Evolutionary conservation across 2,888 invertebrate species (phyloP).

Genomic region (Priocnemis perturbator): DNA sequence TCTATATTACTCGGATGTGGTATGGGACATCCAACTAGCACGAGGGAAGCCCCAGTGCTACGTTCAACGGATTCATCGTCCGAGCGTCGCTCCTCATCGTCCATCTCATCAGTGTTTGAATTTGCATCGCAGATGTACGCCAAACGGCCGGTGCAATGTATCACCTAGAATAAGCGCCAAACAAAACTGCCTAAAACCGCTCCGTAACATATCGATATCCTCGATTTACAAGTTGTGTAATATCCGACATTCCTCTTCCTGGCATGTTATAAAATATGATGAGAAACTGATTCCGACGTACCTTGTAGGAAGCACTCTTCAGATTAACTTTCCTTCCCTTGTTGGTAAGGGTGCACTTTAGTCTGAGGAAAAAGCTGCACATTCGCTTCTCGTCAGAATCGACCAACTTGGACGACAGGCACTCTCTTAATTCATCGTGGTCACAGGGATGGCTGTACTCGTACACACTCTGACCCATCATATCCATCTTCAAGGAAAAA

Average conservation of each 20-base stretch:
- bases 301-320: constrained; percentile 97
- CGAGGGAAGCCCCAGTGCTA: constrained; percentile 77
- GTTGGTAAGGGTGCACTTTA: constrained; percentile 95
- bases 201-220: too few relatives aligned
- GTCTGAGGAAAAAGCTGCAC: constrained; percentile 84
- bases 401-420: constrained; percentile 77
- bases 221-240: too few relatives aligned
- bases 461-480: constrained; percentile 95
- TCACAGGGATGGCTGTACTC: constrained; percentile 97
- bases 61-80: constrained; percentile 61
- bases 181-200: too few relatives aligned
- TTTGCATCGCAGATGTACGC: constrained; percentile 69
- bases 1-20: constrained; percentile 95
- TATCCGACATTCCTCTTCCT: too few relatives aligned
- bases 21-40: constrained; percentile 88
- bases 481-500: constrained; percentile 89
- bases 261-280: too few relatives aligned
- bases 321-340: constrained; percentile 97
- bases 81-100: constrained; percentile 55
- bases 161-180: constrained; percentile 80
- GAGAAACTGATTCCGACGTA: constrained; percentile 67
- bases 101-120: constrained; percentile 48
- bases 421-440: constrained; percentile 89
- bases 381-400: constrained; percentile 74
- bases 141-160: constrained; percentile 91